phyloP scores from a whole-genome alignment of 2,797 vertebrate genomes.

The Cacajao melanocephalus region DNA sequence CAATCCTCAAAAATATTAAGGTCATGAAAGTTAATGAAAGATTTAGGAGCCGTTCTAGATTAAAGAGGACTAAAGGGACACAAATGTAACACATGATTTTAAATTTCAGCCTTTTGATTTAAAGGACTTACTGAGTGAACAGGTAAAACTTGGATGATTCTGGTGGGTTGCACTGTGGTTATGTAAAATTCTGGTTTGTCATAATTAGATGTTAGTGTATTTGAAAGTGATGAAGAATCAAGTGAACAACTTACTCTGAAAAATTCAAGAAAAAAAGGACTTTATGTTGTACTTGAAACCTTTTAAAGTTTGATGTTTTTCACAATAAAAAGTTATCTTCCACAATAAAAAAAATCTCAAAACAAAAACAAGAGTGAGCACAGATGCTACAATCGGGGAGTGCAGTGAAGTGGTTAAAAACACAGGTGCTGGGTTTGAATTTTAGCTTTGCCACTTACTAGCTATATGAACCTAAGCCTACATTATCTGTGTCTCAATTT shows the following conservation, averaged over 20 bases:
- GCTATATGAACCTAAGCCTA: not conserved
- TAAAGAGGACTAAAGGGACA: not conserved
- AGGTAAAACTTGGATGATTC: not conserved
- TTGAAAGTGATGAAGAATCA: not conserved
- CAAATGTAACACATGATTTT: not conserved
- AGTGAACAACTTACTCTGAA: not conserved
- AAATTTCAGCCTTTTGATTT: not conserved
- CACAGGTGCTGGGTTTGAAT: not conserved
- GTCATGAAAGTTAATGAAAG: constrained; percentile 2
- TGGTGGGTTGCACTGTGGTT: not conserved
- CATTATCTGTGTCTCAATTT: not conserved
- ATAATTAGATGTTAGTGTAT: not conserved
- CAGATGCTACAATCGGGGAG: accelerated
- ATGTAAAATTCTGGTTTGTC: not conserved
- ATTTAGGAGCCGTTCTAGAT: not conserved
- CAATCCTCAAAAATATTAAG: not conserved
- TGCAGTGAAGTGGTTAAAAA: not conserved
- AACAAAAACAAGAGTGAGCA: not conserved
- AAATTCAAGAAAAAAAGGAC: not conserved
- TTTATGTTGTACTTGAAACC: not conserved
- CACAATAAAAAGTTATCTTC: not conserved
- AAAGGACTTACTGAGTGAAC: not conserved
- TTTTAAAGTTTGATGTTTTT: not conserved
- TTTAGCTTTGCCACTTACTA: not conserved
- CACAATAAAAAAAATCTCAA: not conserved